These are phyloP conservation scores for Crotalus horridus DNA, from an alignment of 2,113 vertebrate species.

Conservation along the genomic window DNA sequence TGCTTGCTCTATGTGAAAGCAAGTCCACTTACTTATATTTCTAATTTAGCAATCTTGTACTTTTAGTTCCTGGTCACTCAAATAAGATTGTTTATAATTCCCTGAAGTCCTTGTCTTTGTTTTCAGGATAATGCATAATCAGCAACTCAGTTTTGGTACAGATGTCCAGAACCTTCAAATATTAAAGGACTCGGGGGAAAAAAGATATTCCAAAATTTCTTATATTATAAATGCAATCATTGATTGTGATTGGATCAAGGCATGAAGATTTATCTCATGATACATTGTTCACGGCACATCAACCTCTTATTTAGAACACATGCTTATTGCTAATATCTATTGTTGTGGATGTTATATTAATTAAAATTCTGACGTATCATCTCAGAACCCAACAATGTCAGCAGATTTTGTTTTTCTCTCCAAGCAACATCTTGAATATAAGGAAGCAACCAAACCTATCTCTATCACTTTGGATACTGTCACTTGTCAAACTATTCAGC, in stretches of 20 bases:
- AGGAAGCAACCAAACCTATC: neutral
- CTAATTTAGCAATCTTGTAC: neutral
- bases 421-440: fast-evolving
- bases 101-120: neutral
- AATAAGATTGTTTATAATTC: neutral
- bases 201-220: neutral
- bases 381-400: neutral
- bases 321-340: neutral
- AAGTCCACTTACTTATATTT: neutral
- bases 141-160: neutral
- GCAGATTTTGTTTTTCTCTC: neutral
- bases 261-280: slow-evolving; percentile 19
- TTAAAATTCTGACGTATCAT: slow-evolving; percentile 21
- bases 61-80: neutral
- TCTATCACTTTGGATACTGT: neutral
- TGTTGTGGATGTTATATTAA: neutral
- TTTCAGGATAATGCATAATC: neutral
- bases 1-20: neutral
- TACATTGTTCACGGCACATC: neutral
- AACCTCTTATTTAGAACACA: slow-evolving; percentile 5
- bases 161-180: neutral
- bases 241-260: neutral
- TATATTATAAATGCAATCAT: neutral
- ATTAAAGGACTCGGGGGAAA: neutral
- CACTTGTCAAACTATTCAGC: slow-evolving; percentile 6